Conservation (phyloP, 2,113 vertebrate genomes). For the Amphiprion ocellaris region DNA sequence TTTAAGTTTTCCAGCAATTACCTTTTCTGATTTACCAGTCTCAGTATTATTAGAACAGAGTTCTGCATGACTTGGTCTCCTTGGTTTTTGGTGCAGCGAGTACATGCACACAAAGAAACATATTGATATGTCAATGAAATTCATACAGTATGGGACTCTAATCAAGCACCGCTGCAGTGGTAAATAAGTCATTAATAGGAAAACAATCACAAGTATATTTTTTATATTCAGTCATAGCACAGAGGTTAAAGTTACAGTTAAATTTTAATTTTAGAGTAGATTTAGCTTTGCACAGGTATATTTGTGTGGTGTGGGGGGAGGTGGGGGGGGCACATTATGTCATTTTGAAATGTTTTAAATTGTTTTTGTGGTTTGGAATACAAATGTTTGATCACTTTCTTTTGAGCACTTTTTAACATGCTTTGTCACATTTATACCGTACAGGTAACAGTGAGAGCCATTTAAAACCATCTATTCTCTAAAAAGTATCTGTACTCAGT, state of each 20-base stretch:
- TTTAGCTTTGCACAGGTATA: conserved; percentile 70
- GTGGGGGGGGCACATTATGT: conserved; percentile 48
- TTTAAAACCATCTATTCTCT: conserved; percentile 99
- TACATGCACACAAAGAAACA: background rate
- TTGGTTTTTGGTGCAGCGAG: conserved; percentile 5
- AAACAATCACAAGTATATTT: background rate
- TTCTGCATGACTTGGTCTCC: conserved; percentile 9
- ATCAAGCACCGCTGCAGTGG: background rate
- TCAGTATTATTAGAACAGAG: background rate
- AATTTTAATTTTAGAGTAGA: conserved; percentile 24
- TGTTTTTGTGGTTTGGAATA: conserved; percentile 83
- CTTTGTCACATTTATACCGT: conserved; percentile 99
- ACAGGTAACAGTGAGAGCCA: conserved; percentile 99
- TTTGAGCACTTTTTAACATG: conserved; percentile 99
- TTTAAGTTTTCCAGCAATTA: background rate
- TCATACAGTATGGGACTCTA: background rate
- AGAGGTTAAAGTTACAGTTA: background rate
- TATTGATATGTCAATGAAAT: background rate
- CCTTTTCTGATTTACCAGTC: background rate
- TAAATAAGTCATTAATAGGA: conserved; percentile 3
- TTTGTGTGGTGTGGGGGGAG: conserved; percentile 30
- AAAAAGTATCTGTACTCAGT: conserved; percentile 98
- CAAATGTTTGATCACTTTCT: conserved; percentile 82
- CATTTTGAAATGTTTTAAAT: conserved; percentile 72
- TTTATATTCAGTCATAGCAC: background rate